A percentile compares a stretch with the other conserved stretches of the same genome.
Conservation (phyloP, 1,140 invertebrate species). For the Nautilus pompilius region DNA sequence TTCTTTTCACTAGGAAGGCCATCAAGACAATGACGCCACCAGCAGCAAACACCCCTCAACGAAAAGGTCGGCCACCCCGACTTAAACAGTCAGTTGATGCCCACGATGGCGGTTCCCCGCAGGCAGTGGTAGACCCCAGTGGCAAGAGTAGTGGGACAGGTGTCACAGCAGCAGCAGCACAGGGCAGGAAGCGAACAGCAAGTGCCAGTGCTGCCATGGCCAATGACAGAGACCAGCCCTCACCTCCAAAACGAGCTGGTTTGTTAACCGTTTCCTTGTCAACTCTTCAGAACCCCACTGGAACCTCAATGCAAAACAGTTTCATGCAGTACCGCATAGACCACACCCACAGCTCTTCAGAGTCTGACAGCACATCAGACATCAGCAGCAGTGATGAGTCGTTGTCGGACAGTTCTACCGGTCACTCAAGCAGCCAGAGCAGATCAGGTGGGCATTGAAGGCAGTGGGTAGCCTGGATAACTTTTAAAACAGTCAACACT, state of each 20-base stretch:
- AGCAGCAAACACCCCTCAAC: slow-evolving; percentile 15
- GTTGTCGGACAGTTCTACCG: slow-evolving; percentile 36
- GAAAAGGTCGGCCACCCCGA: slow-evolving; percentile 15
- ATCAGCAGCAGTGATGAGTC: slow-evolving; percentile 45
- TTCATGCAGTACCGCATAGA: slow-evolving; percentile 40
- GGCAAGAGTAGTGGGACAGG: background rate
- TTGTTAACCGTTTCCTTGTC: slow-evolving; percentile 22
- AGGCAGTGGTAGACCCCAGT: background rate
- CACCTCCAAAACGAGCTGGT: slow-evolving; percentile 35
- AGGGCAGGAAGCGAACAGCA: slow-evolving; percentile 35
- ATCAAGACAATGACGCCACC: slow-evolving; percentile 10
- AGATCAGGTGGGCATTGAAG: slow-evolving; percentile 42
- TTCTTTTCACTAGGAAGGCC: slow-evolving; percentile 77
- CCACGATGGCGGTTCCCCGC: slow-evolving; percentile 30
- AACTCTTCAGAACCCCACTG: slow-evolving; percentile 30
- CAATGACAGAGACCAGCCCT: slow-evolving; percentile 25
- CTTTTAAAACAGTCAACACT: too few species aligned
- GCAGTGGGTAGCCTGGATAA: too few species aligned
- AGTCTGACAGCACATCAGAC: slow-evolving; percentile 44
- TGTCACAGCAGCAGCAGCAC: slow-evolving; percentile 28
- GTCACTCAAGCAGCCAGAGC: slow-evolving; percentile 40
- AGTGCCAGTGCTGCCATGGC: slow-evolving; percentile 29
- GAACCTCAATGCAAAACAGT: slow-evolving; percentile 37
- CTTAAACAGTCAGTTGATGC: slow-evolving; percentile 10
- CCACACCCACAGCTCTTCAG: slow-evolving; percentile 39